Percentiles rank a stretch among this genome's conserved stretches.
Conservation (phyloP, 53 echinoderm and acorn worm species). For the Paracentrotus lividus region DNA sequence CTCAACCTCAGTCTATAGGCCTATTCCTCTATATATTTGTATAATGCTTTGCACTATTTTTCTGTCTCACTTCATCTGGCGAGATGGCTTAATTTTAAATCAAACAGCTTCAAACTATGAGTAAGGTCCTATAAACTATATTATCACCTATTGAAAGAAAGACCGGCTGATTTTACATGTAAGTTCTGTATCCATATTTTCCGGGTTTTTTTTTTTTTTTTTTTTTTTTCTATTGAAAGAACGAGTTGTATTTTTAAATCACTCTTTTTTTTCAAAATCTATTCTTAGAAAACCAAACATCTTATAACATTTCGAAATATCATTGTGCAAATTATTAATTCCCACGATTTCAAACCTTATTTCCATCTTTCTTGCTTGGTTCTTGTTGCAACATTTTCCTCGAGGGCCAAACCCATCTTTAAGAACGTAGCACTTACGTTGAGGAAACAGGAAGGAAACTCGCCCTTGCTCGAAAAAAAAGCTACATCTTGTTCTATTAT, state of each 20-base stretch:
- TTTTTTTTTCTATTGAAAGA: too few species aligned
- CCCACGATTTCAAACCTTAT: not conserved
- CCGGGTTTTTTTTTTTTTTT: too few species aligned
- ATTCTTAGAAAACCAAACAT: too few species aligned
- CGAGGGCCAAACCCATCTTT: slow-evolving; percentile 9
- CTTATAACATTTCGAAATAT: too few species aligned
- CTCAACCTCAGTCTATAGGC: too few species aligned
- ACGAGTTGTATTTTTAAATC: too few species aligned
- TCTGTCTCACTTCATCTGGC: not conserved
- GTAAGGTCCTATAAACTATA: not conserved
- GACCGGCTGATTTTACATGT: too few species aligned
- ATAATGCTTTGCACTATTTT: not conserved
- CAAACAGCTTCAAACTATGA: not conserved
- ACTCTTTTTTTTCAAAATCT: too few species aligned
- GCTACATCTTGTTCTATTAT: slow-evolving; percentile 2
- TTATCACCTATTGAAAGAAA: too few species aligned
- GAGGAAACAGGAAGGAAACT: slow-evolving; percentile 31
- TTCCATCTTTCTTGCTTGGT: not conserved
- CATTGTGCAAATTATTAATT: too few species aligned
- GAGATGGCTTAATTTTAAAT: not conserved
- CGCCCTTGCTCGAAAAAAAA: not conserved
- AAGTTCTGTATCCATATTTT: too few species aligned
- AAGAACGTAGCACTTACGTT: not conserved
- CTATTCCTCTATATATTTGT: not conserved
- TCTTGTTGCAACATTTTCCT: not conserved